These are phyloP conservation scores for Ostrea denselamellosa DNA, from an alignment of 1,140 invertebrate genomes.

Conservation along the genomic window DNA sequence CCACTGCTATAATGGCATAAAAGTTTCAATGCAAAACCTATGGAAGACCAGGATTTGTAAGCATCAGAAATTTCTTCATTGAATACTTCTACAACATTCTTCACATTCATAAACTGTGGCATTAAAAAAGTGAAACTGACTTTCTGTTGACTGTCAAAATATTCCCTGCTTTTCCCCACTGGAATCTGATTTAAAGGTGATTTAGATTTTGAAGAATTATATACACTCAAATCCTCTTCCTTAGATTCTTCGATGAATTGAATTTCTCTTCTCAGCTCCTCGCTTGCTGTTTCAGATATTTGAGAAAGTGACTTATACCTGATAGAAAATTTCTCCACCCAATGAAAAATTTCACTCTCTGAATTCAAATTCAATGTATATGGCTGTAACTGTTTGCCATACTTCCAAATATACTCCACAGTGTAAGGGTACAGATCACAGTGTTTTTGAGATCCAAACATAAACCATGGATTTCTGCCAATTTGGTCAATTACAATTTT, in stretches of 20 bases:
- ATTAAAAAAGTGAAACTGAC: not conserved
- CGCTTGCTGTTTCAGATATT: not conserved
- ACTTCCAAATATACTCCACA: constrained; percentile 17
- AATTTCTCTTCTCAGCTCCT: not conserved
- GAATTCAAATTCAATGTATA: not conserved
- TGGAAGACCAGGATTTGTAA: not conserved
- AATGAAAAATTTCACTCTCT: constrained; percentile 11
- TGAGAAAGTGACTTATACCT: not conserved
- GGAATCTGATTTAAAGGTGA: not conserved
- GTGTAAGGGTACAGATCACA: constrained; percentile 8
- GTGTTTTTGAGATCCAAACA: not conserved
- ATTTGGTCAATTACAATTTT: constrained; percentile 4
- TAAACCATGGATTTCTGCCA: constrained; percentile 6
- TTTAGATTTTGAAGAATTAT: not conserved
- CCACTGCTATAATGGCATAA: not conserved
- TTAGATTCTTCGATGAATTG: not conserved
- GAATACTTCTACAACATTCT: not conserved
- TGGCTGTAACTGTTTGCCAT: not conserved
- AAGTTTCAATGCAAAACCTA: constrained; percentile 10
- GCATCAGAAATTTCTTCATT: not conserved
- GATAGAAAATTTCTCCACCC: not conserved
- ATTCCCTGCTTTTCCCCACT: not conserved
- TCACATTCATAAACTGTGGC: not conserved
- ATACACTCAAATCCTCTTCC: not conserved
- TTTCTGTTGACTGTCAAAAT: not conserved